Percentiles rank a stretch among this genome's conserved stretches.
These are phyloP conservation scores for Noctua comes DNA, from an alignment of 2,888 invertebrate genomes.

Conservation along the genomic window DNA sequence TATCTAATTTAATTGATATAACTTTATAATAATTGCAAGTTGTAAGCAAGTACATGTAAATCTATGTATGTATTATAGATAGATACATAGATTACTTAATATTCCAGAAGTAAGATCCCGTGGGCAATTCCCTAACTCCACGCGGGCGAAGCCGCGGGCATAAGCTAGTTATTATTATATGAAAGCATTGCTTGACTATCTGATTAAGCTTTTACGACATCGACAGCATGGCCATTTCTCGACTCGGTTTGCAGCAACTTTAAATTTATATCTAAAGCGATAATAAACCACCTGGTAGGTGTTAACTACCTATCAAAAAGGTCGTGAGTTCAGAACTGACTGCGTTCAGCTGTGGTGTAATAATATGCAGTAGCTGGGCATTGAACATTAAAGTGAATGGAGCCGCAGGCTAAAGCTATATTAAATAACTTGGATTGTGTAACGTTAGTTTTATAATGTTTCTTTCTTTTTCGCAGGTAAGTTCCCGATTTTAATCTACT, in stretches of 20 bases:
- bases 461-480: constrained; percentile 73
- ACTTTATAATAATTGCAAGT: too few species aligned
- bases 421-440: constrained; percentile 46
- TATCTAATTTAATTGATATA: too few species aligned
- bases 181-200: constrained; percentile 1
- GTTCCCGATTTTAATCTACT: constrained; percentile 50
- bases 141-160: too few species aligned
- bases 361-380: constrained; percentile 55
- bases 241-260: constrained; percentile 38
- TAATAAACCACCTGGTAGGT: constrained; percentile 56
- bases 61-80: too few species aligned
- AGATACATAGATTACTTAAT: too few species aligned
- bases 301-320: constrained; percentile 59
- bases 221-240: neutral
- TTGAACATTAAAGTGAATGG: constrained; percentile 57
- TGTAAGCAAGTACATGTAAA: too few species aligned
- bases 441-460: constrained; percentile 37
- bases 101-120: too few species aligned
- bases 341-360: constrained; percentile 53
- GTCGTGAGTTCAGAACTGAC: constrained; percentile 60
- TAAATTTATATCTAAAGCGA: constrained; percentile 57
- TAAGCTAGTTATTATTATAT: neutral
- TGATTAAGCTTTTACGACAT: constrained; percentile 1
- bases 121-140: too few species aligned
- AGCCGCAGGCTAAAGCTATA: constrained; percentile 45